phyloP scores from a whole-genome alignment of 2,797 vertebrate genomes.

The Bradypus variegatus region DNA sequence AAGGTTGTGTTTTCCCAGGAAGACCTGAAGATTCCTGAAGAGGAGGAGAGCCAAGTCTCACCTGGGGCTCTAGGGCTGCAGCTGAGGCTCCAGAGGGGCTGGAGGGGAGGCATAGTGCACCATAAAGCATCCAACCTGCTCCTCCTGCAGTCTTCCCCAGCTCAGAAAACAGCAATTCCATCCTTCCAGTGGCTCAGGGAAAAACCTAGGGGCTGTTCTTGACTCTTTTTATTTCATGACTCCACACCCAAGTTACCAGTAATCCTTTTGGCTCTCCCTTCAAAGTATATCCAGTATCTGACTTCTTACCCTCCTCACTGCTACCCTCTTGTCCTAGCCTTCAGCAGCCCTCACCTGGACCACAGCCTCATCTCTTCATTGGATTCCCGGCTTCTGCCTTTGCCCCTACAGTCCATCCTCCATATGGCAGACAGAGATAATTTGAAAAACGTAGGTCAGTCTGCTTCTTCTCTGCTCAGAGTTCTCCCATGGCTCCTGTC shows the following conservation, averaged over 20 bases:
- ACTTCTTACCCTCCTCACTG: neutral
- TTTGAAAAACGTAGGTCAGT: neutral
- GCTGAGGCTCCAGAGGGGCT: neutral
- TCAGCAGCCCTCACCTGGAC: neutral
- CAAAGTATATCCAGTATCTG: neutral
- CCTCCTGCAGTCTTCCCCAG: neutral
- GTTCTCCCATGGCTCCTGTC: neutral
- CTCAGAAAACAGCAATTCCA: neutral
- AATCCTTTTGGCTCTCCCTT: neutral
- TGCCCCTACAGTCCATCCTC: neutral
- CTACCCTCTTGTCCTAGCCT: neutral
- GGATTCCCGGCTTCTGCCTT: neutral
- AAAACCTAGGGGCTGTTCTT: neutral
- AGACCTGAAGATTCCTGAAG: conserved; percentile 56
- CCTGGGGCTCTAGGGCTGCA: neutral
- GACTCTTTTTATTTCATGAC: neutral
- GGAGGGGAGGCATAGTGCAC: neutral
- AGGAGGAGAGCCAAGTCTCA: neutral
- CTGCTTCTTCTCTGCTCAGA: neutral
- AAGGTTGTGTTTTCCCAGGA: conserved; percentile 72
- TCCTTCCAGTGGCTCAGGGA: neutral
- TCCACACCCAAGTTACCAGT: neutral
- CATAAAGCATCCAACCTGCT: neutral
- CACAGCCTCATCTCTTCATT: no score
- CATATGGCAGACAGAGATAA: neutral